A percentile compares a stretch with the other conserved stretches of the same genome.
These are phyloP conservation scores for Platycercus adscitus DNA, from an alignment of 2,113 vertebrate genomes.

Conservation along the genomic window DNA sequence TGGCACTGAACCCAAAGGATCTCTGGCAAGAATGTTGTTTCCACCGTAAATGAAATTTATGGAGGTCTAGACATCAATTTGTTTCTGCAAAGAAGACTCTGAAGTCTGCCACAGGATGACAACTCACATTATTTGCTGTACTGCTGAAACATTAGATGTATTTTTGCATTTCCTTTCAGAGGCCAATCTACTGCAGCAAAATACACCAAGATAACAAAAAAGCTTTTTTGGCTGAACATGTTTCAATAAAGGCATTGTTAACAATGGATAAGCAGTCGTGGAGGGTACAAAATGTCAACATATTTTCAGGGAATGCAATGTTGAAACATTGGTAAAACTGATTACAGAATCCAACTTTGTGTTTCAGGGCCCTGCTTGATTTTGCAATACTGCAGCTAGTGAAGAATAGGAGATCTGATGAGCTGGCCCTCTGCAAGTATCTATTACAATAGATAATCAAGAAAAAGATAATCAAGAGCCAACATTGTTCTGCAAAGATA, in stretches of 20 bases:
- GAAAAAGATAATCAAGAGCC: background rate
- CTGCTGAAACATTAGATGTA: background rate
- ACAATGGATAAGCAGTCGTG: background rate
- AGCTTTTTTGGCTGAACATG: background rate
- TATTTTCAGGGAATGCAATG: slow-evolving; percentile 20
- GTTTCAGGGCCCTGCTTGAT: slow-evolving; percentile 9
- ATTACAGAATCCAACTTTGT: background rate
- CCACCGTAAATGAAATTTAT: background rate
- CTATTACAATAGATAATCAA: background rate
- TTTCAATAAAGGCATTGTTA: slow-evolving; percentile 58
- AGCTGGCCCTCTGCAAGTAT: slow-evolving; percentile 10
- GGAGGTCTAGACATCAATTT: slow-evolving; percentile 4
- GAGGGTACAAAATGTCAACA: slow-evolving; percentile 41
- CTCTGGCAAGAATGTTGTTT: background rate
- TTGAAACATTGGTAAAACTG: slow-evolving; percentile 50
- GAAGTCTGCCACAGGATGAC: background rate
- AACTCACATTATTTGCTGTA: background rate
- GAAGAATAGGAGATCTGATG: slow-evolving; percentile 9
- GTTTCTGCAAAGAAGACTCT: background rate
- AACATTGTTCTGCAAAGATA: background rate
- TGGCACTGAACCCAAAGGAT: background rate
- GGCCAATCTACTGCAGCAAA: slow-evolving; percentile 10
- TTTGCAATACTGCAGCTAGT: background rate
- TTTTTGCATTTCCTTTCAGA: slow-evolving; percentile 7
- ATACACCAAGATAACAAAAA: slow-evolving; percentile 39